Base-by-base conservation (phyloP, 2,113 vertebrate species). In the Nematolebias whitei region DNA sequence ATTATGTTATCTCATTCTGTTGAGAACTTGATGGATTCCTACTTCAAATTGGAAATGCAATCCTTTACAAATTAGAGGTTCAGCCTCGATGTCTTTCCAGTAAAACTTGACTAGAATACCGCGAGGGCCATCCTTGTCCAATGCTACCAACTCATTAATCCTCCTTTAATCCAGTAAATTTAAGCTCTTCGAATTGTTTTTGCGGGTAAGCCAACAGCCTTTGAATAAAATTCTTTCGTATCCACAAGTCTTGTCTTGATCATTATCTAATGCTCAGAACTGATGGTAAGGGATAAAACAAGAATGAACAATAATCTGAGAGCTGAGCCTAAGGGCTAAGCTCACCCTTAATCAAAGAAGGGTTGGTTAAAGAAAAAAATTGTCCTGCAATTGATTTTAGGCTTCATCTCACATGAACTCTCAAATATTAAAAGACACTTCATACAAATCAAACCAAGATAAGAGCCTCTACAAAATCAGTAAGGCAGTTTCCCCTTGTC, bases 11-110 rank as follows among this genome's bases (percentile, higher is more conserved):
- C 29, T 57, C 48, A 47, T 60, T 38, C 44, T 47, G 6, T n/a
- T 52, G 62, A 38, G 54, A 71, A 74, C 54, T 54, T 13, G 19
- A 69, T 60, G 71, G 44, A 57, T 55, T 63, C 29, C 54, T 19
- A 12, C 40, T 59, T 23, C 53, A 55, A 23, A 79, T 65, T 65
- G 53, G 35, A 68, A 60, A 18, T 53, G 19, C 43, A 79, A 79
- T 75, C 53, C 63, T 40, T 68, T 41, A 20, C 74, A 43, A 10
- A 4, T 60, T 35, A 66, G 38, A 22, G 18, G 55, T 64, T 62
- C 23, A 59, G 54, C 22, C 51, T 68, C 26, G 55, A 38, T 71
- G 19, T 52, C 8, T 15, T 69, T 15, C 3, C 10, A 15, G 45
- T 19, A 38, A 23, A 50, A 55, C 13, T 40, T 76, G 40, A 51